Evolutionary conservation across 2,113 vertebrate genomes (phyloP), one percentile per base, ranked within the genome.

Genomic region (Festucalex cinctus): DNA sequence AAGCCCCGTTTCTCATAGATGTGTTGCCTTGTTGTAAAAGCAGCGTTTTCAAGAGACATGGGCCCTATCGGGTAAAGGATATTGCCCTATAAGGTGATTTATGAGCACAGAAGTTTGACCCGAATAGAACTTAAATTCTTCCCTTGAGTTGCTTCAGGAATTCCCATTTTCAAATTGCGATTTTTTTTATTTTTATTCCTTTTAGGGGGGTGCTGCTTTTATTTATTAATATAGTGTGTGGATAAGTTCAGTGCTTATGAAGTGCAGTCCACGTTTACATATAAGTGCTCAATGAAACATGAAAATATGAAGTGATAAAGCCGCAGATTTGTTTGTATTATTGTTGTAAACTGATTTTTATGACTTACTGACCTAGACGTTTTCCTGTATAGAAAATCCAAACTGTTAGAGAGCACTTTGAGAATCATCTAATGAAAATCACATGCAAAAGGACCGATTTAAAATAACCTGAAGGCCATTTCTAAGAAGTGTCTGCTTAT

Each of bases 1-100:
- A 62, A 73, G 71, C 71, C 59, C 58, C 65, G 71, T 65, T 86
- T 79, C 76, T 78, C 67, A 82, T 79, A 65, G 58, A 48, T 0
- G 19, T 76, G 80, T 74, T 79, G 76, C 75, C 0, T 20, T 32
- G 83, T 73, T 76, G 74, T 88, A 78, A 82, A 78, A 82, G 64
- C 70, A 67, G 63, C 69, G 44, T 41, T 12, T 14, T 5, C 37
- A 32, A 64, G 26, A 69, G 36, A 67, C 63, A 60, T 56, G 24
- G 61, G 48, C 54, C 14, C 7, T 39, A 7, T 71, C 51, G 53
- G 65, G 19, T 1, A 49, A 62, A 54, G 46, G 46, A 64, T 67
- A 10, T 79, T 60, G 22, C 35, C 41, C 56, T 51, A 49, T 44
- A 22, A 48, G 28, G 22, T 73, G 71, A 83, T 78, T 78, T 74